Evolutionary conservation across 1,140 invertebrate species (phyloP), one percentile per base, ranked within the genome.

Genomic region (Lasioglossum baleicum): DNA sequence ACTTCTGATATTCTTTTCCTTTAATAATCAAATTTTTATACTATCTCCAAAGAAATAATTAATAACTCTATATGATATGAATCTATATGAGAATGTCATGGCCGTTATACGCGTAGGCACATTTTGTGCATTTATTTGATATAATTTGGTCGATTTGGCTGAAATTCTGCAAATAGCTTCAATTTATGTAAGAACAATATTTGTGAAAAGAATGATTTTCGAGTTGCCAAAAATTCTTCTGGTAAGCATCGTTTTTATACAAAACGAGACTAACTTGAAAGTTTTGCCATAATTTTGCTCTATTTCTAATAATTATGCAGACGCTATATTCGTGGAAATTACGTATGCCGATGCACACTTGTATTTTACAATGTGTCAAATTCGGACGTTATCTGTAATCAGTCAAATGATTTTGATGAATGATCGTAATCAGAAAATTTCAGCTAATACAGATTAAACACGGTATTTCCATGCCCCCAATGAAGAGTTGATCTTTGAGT

Each of bases 391-490:
- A 80, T 75, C 72, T 75, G 6, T 11, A 11, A 17, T 35, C 44
- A 64, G 64, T 31, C 42, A 56, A 65, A 44, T 35, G 78, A 75
- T 67, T 68, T 68, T 80, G 56, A 80, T 15, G 31, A 75, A 80
- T 68, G 71, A 75, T 60, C 8, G 10, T 64, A 31, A 78, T 64
- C 67, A 56, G 31, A 31, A 67, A 79, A 56, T 79, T 63, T 40
- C 26, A 60, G 72, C 35, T 35, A 73, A 17, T 58, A 53, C 63
- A 80, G 78, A 84, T 85, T 77, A 85, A 58, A 60, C 22, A 31
- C 3, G 67, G 72, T 74, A 85, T 87, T 83, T 80, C 78, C 67
- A 80, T 75, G 71, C 81, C 82, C 82, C 83, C 78, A 80, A 35
- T 76, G 79, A 70, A 83, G 61, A 69, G 51, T 64, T 67, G 75